Conservation (phyloP, 2,888 invertebrate species). For the Hypomecis punctinalis region DNA sequence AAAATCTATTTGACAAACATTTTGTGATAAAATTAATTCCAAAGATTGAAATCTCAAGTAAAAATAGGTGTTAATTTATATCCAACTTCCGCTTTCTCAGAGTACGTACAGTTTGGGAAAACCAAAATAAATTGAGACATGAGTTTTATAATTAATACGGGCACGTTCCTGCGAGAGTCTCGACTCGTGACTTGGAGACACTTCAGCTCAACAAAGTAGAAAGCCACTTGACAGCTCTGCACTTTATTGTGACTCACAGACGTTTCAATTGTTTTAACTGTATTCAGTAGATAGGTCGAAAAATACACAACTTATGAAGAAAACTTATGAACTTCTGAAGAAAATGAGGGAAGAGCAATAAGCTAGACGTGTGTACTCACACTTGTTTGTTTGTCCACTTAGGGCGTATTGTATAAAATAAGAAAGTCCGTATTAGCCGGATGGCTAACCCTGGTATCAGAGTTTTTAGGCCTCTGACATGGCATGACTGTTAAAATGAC, state of each 20-base stretch:
- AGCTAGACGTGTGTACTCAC: too few species aligned
- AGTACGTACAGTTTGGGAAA: neutral
- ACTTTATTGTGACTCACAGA: neutral
- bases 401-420: too few species aligned
- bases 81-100: neutral
- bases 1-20: too few species aligned
- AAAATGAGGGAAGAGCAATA: too few species aligned
- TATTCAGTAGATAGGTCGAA: too few species aligned
- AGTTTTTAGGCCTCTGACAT: too few species aligned
- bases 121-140: neutral
- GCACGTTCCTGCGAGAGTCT: neutral
- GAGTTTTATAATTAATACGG: slow-evolving; percentile 3
- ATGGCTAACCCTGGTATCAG: too few species aligned
- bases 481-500: too few species aligned
- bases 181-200: neutral
- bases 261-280: neutral
- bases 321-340: too few species aligned
- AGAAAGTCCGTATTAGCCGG: too few species aligned
- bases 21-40: neutral
- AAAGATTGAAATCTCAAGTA: neutral
- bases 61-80: slow-evolving; percentile 3
- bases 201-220: neutral
- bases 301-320: too few species aligned
- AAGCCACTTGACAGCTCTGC: neutral
- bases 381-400: too few species aligned